Base-by-base conservation (phyloP, 2,113 vertebrate genomes). In the Charadrius vociferus region DNA sequence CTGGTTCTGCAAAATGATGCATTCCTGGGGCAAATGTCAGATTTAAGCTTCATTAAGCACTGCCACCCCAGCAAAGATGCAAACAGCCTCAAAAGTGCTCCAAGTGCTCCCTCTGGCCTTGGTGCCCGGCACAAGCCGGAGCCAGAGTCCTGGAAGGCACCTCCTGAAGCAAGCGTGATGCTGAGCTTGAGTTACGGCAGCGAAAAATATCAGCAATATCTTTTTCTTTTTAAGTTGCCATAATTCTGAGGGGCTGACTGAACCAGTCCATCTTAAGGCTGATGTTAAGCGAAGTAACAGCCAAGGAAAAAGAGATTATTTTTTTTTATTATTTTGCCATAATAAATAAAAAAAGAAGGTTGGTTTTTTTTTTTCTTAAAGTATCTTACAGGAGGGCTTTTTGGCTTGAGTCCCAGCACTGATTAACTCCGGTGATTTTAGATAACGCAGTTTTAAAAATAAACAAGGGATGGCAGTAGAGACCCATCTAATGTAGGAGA, bases 391-490 rank as follows among this genome's bases (percentile, higher is more conserved):
- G 20, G 23, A 17, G 5, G 11, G 2, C 1, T 74, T 78, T 86
- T 79, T 21, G 23, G 17, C 24, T 75, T 12, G 5, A 47, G 12
- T 24, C 7, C 19, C 6, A 1, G 21, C 32, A 8, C 27, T 1
- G 13, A 27, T 20, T 52, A 5, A 3, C 21, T 30, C 1, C 16
- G 13, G 8, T 8, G 37, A 29, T 58, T 39, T 83, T 29, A 30
- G 29, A 17, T 37, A 32, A 32, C 0, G 65, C 52, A 79, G 29
- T 82, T 85, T 79, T 41, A 34, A 73, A 21, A 22, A 39, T 27
- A 23, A 94, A 22, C 97, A 80, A 43, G 7, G 5, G 95, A 68
- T 80, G 97, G 93, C 96, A 87, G 29, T n/a, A 94, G 81, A 91
- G 62, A 79, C 61, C 52, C 20, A 14, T 5, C 49, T 15, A 67